Base-by-base conservation (phyloP, 2,888 invertebrate species). In the Noctua pronuba region DNA sequence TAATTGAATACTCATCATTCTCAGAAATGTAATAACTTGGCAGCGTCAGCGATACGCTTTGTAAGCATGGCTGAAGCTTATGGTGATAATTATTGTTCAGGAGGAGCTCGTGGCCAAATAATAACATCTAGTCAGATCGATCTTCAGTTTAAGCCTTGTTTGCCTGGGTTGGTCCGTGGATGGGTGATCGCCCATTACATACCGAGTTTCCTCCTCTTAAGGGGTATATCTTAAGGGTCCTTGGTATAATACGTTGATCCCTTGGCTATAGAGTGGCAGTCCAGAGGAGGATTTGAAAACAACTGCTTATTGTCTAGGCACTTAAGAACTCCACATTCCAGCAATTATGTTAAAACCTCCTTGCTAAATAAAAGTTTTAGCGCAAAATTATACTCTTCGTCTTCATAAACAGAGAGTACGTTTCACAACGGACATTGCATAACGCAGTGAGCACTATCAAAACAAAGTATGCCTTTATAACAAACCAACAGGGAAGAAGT, bases 1-100 rank as follows among this genome's bases (percentile, higher is more conserved):
- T 73, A 84, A 84, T 71, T 70, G 58, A 67, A 82, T 77, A 82
- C 74, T 62, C 16, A 52, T 11, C 49, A 70, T 83, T 80, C 81
- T 58, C 21, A 73, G 79, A 79, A 88, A 52, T 73, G 62, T 66
- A 55, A 76, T 13, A 31, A 62, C 28, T 65, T 35, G 18, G 11
- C 55, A 18, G 52, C 60, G 4, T 67, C 31, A 64, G 18, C 24
- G 64, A 75, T 68, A 78, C 65, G 70, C 70, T 76, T 76, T 68
- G 73, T 76, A 74, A 75, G 72, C 78, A 60, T 24, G 41, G 58
- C 71, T 8, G 71, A 35, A 69, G 73, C 67, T 55, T 52, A 58
- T 68, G 52, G 64, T 65, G 71, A 28, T 75, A 75, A 80, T 77
- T 79, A 71, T 55, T 52, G 52, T 11, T 52, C n/a, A n/a, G n/a